A percentile compares a stretch with the other conserved stretches of the same genome.
Conservation (phyloP, 2,113 vertebrate species). For the Megaleporinus macrocephalus region DNA sequence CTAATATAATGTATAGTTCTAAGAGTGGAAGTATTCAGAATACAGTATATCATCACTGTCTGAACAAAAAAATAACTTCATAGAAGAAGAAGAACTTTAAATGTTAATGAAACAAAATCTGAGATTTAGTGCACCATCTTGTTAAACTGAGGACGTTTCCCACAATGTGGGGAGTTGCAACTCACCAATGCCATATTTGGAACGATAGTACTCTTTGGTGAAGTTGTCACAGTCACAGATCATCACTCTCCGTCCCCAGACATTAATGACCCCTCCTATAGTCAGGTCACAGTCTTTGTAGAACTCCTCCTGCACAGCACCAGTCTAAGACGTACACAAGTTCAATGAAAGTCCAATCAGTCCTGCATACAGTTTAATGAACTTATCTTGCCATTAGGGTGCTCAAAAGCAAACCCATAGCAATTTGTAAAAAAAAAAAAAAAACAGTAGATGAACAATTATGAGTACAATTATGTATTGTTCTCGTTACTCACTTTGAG, state of each 20-base stretch:
- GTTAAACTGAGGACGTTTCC: not conserved
- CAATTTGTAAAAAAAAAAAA: too few species aligned
- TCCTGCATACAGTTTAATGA: not conserved
- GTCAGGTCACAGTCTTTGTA: slow-evolving; percentile 88
- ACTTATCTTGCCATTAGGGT: too few species aligned
- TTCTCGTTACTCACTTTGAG: slow-evolving; percentile 75
- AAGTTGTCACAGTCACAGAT: slow-evolving; percentile 92
- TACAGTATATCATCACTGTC: too few species aligned
- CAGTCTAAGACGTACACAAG: slow-evolving; percentile 74
- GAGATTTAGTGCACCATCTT: too few species aligned
- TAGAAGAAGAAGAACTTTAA: too few species aligned
- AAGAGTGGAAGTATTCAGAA: too few species aligned
- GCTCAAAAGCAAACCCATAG: too few species aligned
- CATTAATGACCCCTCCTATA: slow-evolving; percentile 85
- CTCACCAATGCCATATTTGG: slow-evolving; percentile 89
- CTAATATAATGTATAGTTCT: too few species aligned
- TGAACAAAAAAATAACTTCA: too few species aligned
- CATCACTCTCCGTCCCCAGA: slow-evolving; percentile 87
- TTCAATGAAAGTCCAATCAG: not conserved
- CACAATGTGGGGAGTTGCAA: slow-evolving; percentile 17
- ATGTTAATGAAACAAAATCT: too few species aligned
- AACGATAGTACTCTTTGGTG: slow-evolving; percentile 88
- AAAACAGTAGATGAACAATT: too few species aligned
- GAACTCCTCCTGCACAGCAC: slow-evolving; percentile 81
- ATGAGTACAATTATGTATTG: not conserved